These are phyloP conservation scores for Prorops nasuta DNA, from an alignment of 1,140 invertebrate species.

Conservation along the genomic window DNA sequence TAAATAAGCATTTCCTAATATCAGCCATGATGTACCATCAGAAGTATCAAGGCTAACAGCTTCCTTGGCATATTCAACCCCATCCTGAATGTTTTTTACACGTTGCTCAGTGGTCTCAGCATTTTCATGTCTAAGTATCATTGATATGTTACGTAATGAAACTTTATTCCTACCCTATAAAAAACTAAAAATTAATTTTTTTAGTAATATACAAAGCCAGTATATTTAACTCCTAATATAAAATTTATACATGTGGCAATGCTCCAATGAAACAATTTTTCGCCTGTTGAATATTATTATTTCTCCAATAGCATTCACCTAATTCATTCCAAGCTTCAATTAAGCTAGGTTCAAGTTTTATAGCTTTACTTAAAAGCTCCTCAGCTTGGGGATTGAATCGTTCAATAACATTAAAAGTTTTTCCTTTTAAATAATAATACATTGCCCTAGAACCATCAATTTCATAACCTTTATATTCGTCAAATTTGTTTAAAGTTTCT, in stretches of 20 bases:
- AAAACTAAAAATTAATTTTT: constrained; percentile 17
- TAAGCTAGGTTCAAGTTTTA: constrained; percentile 80
- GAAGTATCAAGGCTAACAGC: constrained; percentile 77
- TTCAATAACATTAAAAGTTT: constrained; percentile 72
- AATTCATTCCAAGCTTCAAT: constrained; percentile 87
- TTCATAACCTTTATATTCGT: constrained; percentile 66
- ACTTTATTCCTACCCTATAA: constrained; percentile 75
- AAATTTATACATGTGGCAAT: constrained; percentile 67
- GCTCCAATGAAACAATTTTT: constrained; percentile 84
- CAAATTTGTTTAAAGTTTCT: constrained; percentile 64
- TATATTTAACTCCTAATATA: too few species aligned
- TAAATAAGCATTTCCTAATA: constrained; percentile 84
- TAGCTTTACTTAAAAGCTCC: constrained; percentile 75
- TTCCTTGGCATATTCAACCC: constrained; percentile 80
- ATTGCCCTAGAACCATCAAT: constrained; percentile 63
- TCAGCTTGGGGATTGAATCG: constrained; percentile 70
- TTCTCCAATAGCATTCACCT: constrained; percentile 88
- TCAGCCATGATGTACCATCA: constrained; percentile 83
- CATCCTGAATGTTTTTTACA: constrained; percentile 66
- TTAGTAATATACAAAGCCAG: too few species aligned
- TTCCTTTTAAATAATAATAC: constrained; percentile 75
- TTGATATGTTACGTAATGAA: constrained; percentile 80
- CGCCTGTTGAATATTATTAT: constrained; percentile 76
- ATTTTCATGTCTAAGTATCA: constrained; percentile 73
- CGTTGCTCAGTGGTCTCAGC: constrained; percentile 59